Evolutionary conservation across 2,888 invertebrate species (phyloP).

Genomic region (Chalcosyrphus nemorum): DNA sequence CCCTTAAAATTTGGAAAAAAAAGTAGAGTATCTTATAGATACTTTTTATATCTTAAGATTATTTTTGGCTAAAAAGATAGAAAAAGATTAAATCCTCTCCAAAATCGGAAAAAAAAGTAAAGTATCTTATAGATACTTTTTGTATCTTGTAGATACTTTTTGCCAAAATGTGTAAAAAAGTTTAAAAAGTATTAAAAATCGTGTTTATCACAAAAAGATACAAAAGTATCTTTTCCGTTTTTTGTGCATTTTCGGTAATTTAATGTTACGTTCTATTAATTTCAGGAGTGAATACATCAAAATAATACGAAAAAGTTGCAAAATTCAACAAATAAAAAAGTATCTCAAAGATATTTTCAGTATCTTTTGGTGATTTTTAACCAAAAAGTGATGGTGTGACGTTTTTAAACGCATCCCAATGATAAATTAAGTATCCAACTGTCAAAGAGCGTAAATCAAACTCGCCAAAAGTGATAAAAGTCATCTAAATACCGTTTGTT

Average conservation of each 20-base stretch:
- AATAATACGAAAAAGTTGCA: neutral
- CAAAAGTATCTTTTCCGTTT: neutral
- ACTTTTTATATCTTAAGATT: neutral
- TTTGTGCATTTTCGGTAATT: neutral
- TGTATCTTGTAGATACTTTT: neutral
- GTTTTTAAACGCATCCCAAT: neutral
- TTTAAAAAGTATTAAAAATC: neutral
- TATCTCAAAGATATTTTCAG: neutral
- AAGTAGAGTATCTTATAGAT: neutral
- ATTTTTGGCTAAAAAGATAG: too few relatives aligned
- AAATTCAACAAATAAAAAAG: neutral
- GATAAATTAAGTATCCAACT: neutral
- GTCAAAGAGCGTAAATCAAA: slow-evolving; percentile 25
- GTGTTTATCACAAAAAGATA: neutral
- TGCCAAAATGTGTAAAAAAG: neutral
- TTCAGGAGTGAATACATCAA: neutral
- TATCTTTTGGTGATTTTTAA: neutral
- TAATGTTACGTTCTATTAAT: neutral
- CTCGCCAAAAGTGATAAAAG: slow-evolving; percentile 46
- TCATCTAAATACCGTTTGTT: slow-evolving; percentile 9
- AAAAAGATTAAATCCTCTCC: too few relatives aligned
- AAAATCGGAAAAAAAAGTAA: neutral
- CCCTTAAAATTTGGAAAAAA: too few relatives aligned
- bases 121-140: neutral
- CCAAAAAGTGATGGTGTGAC: neutral